These are phyloP conservation scores for Isoperla grammatica DNA, from an alignment of 2,888 invertebrate genomes.

Conservation along the genomic window DNA sequence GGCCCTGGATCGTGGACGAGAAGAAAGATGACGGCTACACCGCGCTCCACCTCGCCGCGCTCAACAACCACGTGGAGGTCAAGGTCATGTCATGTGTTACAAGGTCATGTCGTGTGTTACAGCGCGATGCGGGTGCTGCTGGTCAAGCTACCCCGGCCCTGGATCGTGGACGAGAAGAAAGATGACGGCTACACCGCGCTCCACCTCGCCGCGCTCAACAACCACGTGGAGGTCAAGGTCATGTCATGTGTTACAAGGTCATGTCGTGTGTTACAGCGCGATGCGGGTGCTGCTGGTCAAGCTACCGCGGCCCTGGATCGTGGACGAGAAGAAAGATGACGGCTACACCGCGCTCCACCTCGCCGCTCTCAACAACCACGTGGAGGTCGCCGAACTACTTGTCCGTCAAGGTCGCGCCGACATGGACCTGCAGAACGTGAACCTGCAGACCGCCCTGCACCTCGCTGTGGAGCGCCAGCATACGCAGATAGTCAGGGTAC, in stretches of 20 bases:
- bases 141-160: conserved; percentile 86
- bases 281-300: conserved; percentile 93
- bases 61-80: conserved; percentile 97
- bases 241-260: too few species aligned
- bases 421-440: conserved; percentile 85
- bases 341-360: conserved; percentile 95
- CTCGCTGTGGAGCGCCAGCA: conserved; percentile 95
- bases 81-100: too few species aligned
- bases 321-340: conserved; percentile 98
- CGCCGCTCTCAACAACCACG: conserved; percentile 94
- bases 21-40: conserved; percentile 98
- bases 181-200: background rate
- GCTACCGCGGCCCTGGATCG: conserved; percentile 92
- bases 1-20: conserved; percentile 97
- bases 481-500: conserved; percentile 86
- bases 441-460: conserved; percentile 88
- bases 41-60: conserved; percentile 88
- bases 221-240: background rate
- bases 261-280: conserved; percentile 70
- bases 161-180: conserved; percentile 75
- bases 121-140: conserved; percentile 95
- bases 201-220: background rate
- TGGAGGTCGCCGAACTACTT: conserved; percentile 89
- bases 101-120: too few species aligned
- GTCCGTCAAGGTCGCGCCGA: conserved; percentile 85